Evolutionary conservation across 2,888 invertebrate genomes (phyloP).

Genomic region (Automeris io): DNA sequence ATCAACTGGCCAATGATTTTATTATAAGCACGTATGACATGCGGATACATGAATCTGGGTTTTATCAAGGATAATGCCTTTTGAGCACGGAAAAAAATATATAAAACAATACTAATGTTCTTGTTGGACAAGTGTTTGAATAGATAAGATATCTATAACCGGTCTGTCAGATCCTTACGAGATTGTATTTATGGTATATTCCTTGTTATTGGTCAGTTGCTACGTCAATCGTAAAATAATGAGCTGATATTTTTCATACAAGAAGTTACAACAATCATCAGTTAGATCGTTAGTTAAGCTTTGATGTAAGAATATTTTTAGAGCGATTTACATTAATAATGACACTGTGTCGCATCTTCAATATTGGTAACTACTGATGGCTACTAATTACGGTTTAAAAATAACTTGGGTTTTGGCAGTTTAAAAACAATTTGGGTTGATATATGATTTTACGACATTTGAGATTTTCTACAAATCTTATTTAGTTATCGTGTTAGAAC

Average conservation of each 20-base stretch:
- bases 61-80: conserved; percentile 11
- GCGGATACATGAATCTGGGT: conserved; percentile 18
- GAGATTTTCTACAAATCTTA: too few species aligned
- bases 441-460: too few species aligned
- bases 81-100: conserved; percentile 2
- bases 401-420: too few species aligned
- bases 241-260: background rate
- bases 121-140: conserved; percentile 1
- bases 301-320: too few species aligned
- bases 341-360: too few species aligned
- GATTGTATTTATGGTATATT: conserved; percentile 1
- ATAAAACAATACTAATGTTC: conserved; percentile 4
- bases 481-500: too few species aligned
- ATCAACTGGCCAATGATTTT: conserved; percentile 30
- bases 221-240: background rate
- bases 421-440: too few species aligned
- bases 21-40: conserved; percentile 15
- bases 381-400: too few species aligned
- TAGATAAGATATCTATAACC: conserved; percentile 3
- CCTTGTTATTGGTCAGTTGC: background rate
- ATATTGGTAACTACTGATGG: too few species aligned
- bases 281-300: too few species aligned
- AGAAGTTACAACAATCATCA: too few species aligned
- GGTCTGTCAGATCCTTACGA: conserved; percentile 1
- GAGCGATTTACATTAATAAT: too few species aligned